phyloP scores from a whole-genome alignment of 2,797 vertebrate genomes.

The Hypotaenidia okinawae region DNA sequence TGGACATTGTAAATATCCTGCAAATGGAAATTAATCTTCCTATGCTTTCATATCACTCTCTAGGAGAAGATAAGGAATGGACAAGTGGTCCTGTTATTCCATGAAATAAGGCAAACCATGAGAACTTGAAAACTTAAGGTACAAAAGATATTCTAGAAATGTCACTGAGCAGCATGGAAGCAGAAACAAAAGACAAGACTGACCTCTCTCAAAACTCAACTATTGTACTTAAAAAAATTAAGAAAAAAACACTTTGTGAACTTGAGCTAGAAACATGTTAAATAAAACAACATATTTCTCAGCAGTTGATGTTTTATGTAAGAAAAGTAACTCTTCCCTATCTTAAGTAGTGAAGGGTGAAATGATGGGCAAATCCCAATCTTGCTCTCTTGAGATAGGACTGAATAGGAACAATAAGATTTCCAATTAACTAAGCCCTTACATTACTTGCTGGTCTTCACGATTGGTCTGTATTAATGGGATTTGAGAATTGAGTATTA shows the following conservation, averaged over 20 bases:
- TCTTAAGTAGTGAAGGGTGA: not conserved
- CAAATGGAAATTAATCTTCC: not conserved
- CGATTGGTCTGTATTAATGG: not conserved
- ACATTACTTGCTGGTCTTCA: not conserved
- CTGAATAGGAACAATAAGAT: not conserved
- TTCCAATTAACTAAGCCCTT: not conserved
- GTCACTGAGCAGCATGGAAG: not conserved
- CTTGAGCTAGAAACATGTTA: not conserved
- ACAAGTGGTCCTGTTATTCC: not conserved
- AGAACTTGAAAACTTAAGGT: not conserved
- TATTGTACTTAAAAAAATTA: not conserved
- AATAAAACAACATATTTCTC: not conserved
- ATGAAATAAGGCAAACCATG: not conserved
- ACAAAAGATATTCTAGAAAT: not conserved
- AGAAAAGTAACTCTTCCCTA: not conserved
- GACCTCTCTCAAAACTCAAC: not conserved
- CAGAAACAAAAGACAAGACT: not conserved
- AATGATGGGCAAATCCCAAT: not conserved
- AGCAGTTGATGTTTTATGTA: not conserved
- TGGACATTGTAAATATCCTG: not conserved
- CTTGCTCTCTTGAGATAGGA: not conserved
- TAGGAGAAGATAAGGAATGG: not conserved
- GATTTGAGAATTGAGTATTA: not conserved
- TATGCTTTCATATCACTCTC: not conserved
- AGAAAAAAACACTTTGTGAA: not conserved